Conservation (phyloP, 2,113 vertebrate genomes). For the Progne subis region DNA sequence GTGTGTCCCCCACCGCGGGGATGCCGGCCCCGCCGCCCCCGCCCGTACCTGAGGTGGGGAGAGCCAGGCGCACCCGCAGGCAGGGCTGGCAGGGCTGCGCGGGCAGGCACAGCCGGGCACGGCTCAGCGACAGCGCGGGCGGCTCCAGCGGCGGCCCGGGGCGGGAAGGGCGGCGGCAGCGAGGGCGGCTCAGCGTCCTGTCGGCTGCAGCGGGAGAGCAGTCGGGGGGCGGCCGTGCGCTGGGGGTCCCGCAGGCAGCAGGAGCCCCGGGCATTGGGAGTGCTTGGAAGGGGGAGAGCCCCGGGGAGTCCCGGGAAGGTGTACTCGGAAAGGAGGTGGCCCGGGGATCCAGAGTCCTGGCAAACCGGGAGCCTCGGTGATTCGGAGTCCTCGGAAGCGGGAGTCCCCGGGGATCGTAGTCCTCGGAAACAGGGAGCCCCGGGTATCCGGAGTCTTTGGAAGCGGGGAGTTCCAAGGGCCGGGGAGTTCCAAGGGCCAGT, state of each 20-base stretch:
- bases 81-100: conserved; percentile 10
- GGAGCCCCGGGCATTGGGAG: background rate
- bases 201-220: background rate
- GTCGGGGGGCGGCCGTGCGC: background rate
- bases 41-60: conserved; percentile 58
- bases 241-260: background rate
- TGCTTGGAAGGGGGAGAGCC: background rate
- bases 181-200: background rate
- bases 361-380: background rate
- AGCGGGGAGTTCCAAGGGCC: no score
- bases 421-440: background rate
- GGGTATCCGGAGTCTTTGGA: background rate
- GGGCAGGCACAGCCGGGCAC: background rate
- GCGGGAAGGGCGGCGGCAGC: background rate
- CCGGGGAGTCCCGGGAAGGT: background rate
- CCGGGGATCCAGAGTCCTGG: background rate
- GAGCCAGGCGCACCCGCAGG: conserved; percentile 43
- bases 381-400: background rate
- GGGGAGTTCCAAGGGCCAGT: no score
- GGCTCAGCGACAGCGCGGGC: conserved; percentile 18
- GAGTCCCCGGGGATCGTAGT: background rate
- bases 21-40: no score
- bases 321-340: background rate
- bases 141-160: background rate
- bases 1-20: no score